These are phyloP conservation scores for Smithornis capensis DNA, from an alignment of 2,113 vertebrate species.

Conservation along the genomic window DNA sequence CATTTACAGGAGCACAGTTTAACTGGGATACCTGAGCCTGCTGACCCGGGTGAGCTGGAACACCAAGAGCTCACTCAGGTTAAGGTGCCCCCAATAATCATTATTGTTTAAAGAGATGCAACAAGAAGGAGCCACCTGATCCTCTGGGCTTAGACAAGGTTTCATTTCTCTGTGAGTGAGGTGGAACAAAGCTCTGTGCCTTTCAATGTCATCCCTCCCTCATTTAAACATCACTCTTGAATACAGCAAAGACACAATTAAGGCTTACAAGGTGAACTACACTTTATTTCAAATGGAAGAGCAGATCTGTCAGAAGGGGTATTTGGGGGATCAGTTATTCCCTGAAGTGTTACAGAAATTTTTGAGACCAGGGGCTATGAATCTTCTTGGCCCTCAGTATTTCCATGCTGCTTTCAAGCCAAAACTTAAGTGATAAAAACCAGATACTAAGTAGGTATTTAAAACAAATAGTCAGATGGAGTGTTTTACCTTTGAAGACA, in stretches of 20 bases:
- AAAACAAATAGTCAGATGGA: not conserved
- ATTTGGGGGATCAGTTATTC: not conserved
- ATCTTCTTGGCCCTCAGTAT: not conserved
- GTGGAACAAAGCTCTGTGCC: conserved; percentile 74
- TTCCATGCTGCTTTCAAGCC: not conserved
- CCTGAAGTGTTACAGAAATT: not conserved
- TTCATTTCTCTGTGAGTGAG: conserved; percentile 75
- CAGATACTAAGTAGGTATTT: not conserved
- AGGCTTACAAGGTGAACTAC: not conserved
- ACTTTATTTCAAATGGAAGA: not conserved
- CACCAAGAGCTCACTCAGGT: conserved; percentile 71
- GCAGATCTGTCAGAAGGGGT: not conserved
- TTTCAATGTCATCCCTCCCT: conserved; percentile 60
- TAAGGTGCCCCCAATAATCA: conserved; percentile 70
- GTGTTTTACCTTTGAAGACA: not conserved
- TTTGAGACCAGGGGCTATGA: not conserved
- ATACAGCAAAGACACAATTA: conserved; percentile 72
- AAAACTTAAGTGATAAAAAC: not conserved
- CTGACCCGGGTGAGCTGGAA: conserved; percentile 82
- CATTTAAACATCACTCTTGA: conserved; percentile 72
- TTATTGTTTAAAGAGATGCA: conserved; percentile 75
- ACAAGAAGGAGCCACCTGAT: conserved; percentile 77
- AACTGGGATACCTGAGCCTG: conserved; percentile 78
- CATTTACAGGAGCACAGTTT: conserved; percentile 85
- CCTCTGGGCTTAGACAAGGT: conserved; percentile 71